Evolutionary conservation across 2,888 invertebrate genomes (phyloP).

Genomic region (Epistrophella euchroma): DNA sequence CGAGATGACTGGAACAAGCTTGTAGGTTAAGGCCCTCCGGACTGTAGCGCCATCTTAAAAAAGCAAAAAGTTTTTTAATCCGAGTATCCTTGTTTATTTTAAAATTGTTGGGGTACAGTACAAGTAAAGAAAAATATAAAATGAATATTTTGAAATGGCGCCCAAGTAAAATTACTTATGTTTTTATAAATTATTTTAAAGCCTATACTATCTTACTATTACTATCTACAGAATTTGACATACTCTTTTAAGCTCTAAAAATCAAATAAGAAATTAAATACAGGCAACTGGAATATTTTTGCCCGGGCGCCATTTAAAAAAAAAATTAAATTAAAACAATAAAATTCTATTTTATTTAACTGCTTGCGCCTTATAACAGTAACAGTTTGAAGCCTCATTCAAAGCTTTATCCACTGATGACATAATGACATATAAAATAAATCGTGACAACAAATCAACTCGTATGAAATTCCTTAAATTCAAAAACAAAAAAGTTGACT

Average conservation of each 20-base stretch:
- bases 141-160: neutral
- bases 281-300: neutral
- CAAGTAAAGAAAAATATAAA: too few relatives aligned
- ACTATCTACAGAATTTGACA: too few relatives aligned
- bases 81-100: too few relatives aligned
- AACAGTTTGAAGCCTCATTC: neutral
- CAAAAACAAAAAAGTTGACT: neutral
- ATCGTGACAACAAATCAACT: constrained; percentile 27
- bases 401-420: constrained; percentile 16
- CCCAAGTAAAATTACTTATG: neutral
- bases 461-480: neutral
- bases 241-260: too few relatives aligned
- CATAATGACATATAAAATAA: constrained; percentile 15
- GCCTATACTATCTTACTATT: too few relatives aligned
- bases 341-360: neutral
- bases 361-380: neutral
- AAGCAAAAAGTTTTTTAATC: too few relatives aligned
- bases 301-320: neutral
- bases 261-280: too few relatives aligned
- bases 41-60: too few relatives aligned
- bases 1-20: too few relatives aligned
- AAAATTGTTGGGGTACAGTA: too few relatives aligned
- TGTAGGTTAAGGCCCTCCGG: too few relatives aligned
- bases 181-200: too few relatives aligned
- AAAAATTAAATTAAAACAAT: neutral